phyloP scores from a whole-genome alignment of 2,888 invertebrate genomes.

The Drosophila percnosoma region DNA sequence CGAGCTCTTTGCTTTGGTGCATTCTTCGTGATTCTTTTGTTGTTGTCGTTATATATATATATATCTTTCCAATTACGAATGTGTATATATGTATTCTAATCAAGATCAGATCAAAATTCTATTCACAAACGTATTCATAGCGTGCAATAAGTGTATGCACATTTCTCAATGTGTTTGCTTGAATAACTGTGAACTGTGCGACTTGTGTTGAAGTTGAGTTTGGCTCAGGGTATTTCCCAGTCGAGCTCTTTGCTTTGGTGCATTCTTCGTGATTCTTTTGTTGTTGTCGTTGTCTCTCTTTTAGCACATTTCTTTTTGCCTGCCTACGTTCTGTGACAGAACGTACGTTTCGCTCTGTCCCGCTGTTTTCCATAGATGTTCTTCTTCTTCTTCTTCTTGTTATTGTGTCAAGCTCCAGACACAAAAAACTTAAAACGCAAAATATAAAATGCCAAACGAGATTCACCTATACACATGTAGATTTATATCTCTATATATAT shows the following conservation, averaged over 20 bases:
- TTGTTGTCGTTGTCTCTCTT: constrained; percentile 17
- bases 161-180: too few relatives aligned
- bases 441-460: constrained; percentile 52
- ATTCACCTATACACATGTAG: constrained; percentile 56
- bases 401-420: constrained; percentile 63
- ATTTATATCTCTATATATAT: constrained; percentile 2
- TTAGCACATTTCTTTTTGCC: constrained; percentile 44
- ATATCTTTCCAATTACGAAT: background rate
- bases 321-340: constrained; percentile 13
- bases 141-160: background rate
- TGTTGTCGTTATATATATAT: background rate
- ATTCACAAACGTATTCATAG: too few relatives aligned
- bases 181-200: too few relatives aligned
- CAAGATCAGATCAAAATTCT: too few relatives aligned
- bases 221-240: too few relatives aligned
- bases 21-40: too few relatives aligned
- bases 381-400: constrained; percentile 47
- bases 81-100: background rate
- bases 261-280: too few relatives aligned
- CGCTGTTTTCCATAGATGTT: constrained; percentile 38
- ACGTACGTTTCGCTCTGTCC: constrained; percentile 16
- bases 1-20: too few relatives aligned
- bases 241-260: too few relatives aligned
- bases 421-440: constrained; percentile 55
- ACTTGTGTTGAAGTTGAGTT: too few relatives aligned